Conservation (phyloP, 2,113 vertebrate genomes). For the Cyanocitta stelleri region DNA sequence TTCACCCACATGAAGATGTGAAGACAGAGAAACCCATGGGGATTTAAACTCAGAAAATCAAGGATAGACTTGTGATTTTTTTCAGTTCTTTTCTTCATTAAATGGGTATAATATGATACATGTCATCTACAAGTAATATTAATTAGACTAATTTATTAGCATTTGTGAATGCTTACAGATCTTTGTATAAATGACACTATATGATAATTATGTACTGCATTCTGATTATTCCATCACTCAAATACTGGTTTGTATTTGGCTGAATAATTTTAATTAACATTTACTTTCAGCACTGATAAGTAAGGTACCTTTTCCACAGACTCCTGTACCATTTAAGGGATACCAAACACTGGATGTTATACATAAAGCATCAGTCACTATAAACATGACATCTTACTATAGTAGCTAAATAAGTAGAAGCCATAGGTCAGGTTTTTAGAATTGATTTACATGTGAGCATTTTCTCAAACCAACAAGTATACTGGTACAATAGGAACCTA, state of each 20-base stretch:
- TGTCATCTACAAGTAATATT: background rate
- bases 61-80: background rate
- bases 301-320: background rate
- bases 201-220: background rate
- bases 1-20: background rate
- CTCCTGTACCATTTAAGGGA: background rate
- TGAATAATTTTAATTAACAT: background rate
- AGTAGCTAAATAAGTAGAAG: background rate
- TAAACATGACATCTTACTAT: background rate
- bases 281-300: background rate
- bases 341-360: background rate
- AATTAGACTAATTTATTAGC: background rate
- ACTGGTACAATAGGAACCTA: background rate
- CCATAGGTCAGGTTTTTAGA: background rate
- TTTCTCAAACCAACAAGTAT: background rate
- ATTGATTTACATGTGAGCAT: background rate
- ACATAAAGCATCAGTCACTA: background rate
- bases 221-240: background rate
- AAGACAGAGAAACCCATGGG: background rate
- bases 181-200: background rate
- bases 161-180: background rate
- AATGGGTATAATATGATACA: background rate
- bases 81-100: background rate
- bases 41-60: background rate
- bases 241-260: background rate